phyloP scores from a whole-genome alignment of 2,888 invertebrate species.

The Drosophila dives region DNA sequence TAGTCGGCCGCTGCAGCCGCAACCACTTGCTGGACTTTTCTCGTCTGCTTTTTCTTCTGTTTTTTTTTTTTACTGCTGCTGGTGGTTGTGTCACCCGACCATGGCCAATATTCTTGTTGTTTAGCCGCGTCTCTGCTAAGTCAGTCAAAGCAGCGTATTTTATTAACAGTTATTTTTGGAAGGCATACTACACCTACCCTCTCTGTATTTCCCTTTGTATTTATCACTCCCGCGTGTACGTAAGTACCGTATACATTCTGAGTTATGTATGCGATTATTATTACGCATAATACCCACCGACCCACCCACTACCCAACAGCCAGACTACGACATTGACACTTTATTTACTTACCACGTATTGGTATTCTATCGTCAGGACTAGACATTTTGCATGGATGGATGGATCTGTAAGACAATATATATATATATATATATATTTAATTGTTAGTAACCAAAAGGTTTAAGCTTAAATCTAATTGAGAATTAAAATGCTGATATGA shows the following conservation, averaged over 20 bases:
- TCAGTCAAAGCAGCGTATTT: conserved; percentile 22
- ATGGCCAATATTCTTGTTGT: conserved; percentile 69
- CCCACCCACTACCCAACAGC: background rate
- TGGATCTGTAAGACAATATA: conserved; percentile 46
- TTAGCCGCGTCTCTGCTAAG: conserved; percentile 28
- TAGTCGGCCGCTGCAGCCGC: conserved; percentile 21
- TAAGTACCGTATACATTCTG: conserved; percentile 37
- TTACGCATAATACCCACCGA: conserved; percentile 25
- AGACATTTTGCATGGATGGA: conserved; percentile 77
- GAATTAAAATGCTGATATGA: background rate
- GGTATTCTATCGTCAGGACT: conserved; percentile 83
- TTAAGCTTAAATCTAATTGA: conserved; percentile 15
- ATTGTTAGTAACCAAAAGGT: conserved; percentile 16
- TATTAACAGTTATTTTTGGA: conserved; percentile 76
- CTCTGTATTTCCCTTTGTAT: background rate
- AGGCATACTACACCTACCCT: conserved; percentile 24
- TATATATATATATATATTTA: conserved; percentile 13
- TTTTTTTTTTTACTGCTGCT: conserved; percentile 4
- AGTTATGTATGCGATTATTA: conserved; percentile 45
- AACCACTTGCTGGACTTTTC: conserved; percentile 51
- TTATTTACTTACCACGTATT: conserved; percentile 76
- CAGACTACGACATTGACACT: background rate
- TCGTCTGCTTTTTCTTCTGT: conserved; percentile 21
- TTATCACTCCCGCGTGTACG: conserved; percentile 7
- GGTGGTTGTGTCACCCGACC: conserved; percentile 49